Conservation (phyloP, 2,113 vertebrate species). For the Aythya baeri region DNA sequence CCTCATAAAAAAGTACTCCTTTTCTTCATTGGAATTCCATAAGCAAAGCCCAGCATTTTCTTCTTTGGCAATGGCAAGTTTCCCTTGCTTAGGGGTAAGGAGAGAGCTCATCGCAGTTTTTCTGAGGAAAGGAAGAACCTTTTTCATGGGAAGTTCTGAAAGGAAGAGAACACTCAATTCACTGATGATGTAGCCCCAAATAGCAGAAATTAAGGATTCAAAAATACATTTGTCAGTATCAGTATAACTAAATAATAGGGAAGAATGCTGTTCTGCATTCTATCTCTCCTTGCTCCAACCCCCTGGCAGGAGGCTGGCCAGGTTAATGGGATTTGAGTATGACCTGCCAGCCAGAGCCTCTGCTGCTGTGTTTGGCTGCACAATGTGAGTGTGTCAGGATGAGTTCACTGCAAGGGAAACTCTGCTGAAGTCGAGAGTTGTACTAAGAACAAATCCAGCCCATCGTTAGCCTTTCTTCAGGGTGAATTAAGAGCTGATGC, state of each 20-base stretch:
- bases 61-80: neutral
- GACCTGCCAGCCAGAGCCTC: neutral
- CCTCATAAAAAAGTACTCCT: neutral
- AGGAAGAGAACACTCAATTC: neutral
- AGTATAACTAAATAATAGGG: neutral
- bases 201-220: neutral
- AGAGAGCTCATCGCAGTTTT: neutral
- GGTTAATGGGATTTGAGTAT: neutral
- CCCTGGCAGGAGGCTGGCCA: neutral
- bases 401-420: constrained; percentile 9
- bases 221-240: neutral
- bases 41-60: neutral
- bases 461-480: neutral
- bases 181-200: neutral
- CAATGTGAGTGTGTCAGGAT: neutral
- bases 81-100: neutral
- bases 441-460: neutral
- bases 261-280: neutral
- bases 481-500: neutral
- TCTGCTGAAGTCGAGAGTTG: constrained; percentile 13
- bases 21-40: neutral
- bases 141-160: neutral
- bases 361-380: neutral
- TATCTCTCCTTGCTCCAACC: neutral
- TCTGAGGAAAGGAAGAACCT: neutral